These are phyloP conservation scores for Heterohyrax brucei DNA, from an alignment of 2,797 vertebrate species.

Conservation along the genomic window DNA sequence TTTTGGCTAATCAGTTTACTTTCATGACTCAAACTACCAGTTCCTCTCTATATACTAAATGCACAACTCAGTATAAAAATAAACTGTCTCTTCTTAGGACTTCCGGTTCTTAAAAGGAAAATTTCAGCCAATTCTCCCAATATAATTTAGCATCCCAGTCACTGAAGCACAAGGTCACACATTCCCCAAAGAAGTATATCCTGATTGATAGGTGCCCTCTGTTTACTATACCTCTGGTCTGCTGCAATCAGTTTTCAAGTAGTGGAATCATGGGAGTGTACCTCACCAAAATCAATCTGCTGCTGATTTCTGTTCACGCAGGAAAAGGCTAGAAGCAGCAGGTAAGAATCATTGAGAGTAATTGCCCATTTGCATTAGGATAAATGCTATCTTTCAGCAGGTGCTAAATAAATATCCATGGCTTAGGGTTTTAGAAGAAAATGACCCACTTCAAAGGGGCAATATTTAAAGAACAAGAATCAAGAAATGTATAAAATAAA, in stretches of 20 bases:
- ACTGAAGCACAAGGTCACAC: slow-evolving; percentile 57
- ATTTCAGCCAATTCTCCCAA: slow-evolving; percentile 45
- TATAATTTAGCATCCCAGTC: neutral
- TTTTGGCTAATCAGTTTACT: neutral
- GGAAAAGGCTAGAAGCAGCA: slow-evolving; percentile 81
- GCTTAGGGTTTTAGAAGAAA: slow-evolving; percentile 71
- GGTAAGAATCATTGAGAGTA: slow-evolving; percentile 74
- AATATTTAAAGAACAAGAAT: slow-evolving; percentile 63
- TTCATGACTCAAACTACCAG: slow-evolving; percentile 43
- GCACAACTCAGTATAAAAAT: slow-evolving; percentile 10
- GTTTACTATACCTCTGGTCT: slow-evolving; percentile 71
- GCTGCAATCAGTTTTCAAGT: slow-evolving; percentile 79
- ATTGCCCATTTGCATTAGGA: slow-evolving; percentile 65
- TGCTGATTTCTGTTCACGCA: slow-evolving; percentile 81
- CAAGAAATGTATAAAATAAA: slow-evolving; percentile 45
- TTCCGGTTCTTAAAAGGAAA: slow-evolving; percentile 47
- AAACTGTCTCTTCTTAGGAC: slow-evolving; percentile 26
- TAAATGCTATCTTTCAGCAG: slow-evolving; percentile 67
- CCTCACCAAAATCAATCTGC: slow-evolving; percentile 84
- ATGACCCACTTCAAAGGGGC: slow-evolving; percentile 62
- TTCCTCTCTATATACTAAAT: neutral
- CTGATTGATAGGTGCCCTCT: slow-evolving; percentile 40
- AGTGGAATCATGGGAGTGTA: slow-evolving; percentile 74
- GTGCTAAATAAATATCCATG: slow-evolving; percentile 53
- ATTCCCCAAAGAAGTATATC: neutral